Evolutionary conservation across 1,140 invertebrate genomes (phyloP).

Genomic region (Araneus ventricosus): DNA sequence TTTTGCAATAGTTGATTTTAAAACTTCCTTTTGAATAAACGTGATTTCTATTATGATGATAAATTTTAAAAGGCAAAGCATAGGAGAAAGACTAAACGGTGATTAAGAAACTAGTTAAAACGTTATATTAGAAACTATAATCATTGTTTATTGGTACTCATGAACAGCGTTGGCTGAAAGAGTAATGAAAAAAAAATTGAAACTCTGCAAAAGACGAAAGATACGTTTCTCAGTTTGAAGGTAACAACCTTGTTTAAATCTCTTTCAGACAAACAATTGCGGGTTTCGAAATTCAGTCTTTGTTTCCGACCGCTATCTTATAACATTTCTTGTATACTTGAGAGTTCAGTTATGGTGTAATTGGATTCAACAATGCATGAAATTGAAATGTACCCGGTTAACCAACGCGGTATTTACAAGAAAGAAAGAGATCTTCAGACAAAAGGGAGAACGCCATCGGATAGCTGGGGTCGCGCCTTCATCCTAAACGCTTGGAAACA

Average conservation of each 20-base stretch:
- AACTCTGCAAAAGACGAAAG: too few relatives aligned
- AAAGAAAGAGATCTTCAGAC: conserved; percentile 10
- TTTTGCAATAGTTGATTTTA: too few relatives aligned
- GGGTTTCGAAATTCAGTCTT: background rate
- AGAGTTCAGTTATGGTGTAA: conserved; percentile 19
- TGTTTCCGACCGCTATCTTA: background rate
- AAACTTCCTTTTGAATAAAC: too few relatives aligned
- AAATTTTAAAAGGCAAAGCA: too few relatives aligned
- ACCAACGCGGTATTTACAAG: conserved; percentile 11
- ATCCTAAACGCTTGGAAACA: conserved; percentile 9
- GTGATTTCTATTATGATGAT: too few relatives aligned
- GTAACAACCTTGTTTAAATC: background rate
- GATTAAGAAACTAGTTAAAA: too few relatives aligned
- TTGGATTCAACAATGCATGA: conserved; percentile 30
- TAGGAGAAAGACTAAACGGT: too few relatives aligned
- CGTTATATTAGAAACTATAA: too few relatives aligned
- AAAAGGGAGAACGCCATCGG: background rate
- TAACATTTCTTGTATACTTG: background rate
- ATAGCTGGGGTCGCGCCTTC: background rate
- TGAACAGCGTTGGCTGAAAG: too few relatives aligned
- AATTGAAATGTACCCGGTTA: conserved; percentile 30
- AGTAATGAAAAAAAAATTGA: too few relatives aligned
- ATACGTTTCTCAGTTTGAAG: too few relatives aligned
- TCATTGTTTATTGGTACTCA: too few relatives aligned
- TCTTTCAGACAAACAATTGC: background rate